phyloP scores from a whole-genome alignment of 2,888 invertebrate genomes.

The Cynaeus angustus region DNA sequence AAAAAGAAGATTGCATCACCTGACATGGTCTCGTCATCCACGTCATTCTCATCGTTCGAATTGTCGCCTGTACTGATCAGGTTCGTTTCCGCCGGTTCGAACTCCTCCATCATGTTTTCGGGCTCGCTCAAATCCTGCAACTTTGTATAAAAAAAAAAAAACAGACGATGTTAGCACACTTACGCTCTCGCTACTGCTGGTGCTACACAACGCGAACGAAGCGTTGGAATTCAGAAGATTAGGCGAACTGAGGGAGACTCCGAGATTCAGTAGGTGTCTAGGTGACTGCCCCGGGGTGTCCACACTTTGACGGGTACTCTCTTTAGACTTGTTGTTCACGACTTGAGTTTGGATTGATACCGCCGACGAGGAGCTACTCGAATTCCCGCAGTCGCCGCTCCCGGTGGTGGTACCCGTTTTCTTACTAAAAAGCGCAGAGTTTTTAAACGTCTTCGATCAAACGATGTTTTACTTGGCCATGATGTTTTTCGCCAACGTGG shows the following conservation, averaged over 20 bases:
- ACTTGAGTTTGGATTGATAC: slow-evolving; percentile 62
- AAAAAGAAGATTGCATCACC: slow-evolving; percentile 71
- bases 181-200: slow-evolving; percentile 69
- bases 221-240: slow-evolving; percentile 68
- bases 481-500: slow-evolving; percentile 52
- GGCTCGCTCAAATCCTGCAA: slow-evolving; percentile 77
- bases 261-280: slow-evolving; percentile 64
- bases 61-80: slow-evolving; percentile 77
- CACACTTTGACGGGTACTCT: slow-evolving; percentile 51
- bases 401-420: background rate
- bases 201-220: slow-evolving; percentile 68
- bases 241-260: slow-evolving; percentile 69
- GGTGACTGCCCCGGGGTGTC: slow-evolving; percentile 57
- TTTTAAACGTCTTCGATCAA: background rate
- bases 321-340: slow-evolving; percentile 51
- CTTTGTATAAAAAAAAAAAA: slow-evolving; percentile 49
- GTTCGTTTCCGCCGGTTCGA: slow-evolving; percentile 71
- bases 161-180: slow-evolving; percentile 50
- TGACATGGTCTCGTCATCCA: slow-evolving; percentile 90
- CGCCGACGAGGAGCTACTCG: slow-evolving; percentile 56
- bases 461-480: background rate
- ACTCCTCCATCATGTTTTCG: slow-evolving; percentile 78
- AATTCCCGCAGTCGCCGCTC: slow-evolving; percentile 22
- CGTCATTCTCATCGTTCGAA: slow-evolving; percentile 89
- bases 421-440: background rate